phyloP scores from a whole-genome alignment of 2,888 invertebrate genomes.

The Mythimna albipuncta region DNA sequence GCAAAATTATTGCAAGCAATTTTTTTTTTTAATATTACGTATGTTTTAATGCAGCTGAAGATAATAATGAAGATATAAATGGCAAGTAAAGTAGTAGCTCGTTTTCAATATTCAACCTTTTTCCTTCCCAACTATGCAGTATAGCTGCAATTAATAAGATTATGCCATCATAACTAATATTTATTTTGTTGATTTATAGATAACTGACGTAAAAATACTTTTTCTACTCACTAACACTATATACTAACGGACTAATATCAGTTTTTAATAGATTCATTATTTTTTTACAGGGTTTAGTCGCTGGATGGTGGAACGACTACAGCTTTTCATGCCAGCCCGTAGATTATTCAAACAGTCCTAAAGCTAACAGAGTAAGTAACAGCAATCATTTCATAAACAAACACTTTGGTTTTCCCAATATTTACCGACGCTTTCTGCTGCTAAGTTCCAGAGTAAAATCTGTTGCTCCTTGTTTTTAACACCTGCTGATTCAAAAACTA shows the following conservation, averaged over 20 bases:
- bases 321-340: conserved; percentile 94
- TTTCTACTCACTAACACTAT: background rate
- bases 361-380: conserved; percentile 91
- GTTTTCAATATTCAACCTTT: background rate
- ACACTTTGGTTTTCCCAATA: background rate
- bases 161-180: background rate
- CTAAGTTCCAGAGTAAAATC: background rate
- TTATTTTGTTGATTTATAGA: background rate
- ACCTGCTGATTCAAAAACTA: too few relatives aligned
- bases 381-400: background rate
- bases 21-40: too few relatives aligned
- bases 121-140: too few relatives aligned
- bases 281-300: conserved; percentile 84
- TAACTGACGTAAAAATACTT: background rate
- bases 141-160: background rate
- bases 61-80: too few relatives aligned
- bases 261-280: background rate
- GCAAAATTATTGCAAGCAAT: too few relatives aligned
- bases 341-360: conserved; percentile 91
- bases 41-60: too few relatives aligned
- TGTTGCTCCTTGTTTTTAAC: background rate
- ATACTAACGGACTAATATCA: background rate
- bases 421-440: background rate
- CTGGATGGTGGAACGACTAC: conserved; percentile 91
- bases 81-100: too few relatives aligned